Evolutionary conservation across 2,797 vertebrate species (phyloP).

Genomic region (Nannoperca obscura): DNA sequence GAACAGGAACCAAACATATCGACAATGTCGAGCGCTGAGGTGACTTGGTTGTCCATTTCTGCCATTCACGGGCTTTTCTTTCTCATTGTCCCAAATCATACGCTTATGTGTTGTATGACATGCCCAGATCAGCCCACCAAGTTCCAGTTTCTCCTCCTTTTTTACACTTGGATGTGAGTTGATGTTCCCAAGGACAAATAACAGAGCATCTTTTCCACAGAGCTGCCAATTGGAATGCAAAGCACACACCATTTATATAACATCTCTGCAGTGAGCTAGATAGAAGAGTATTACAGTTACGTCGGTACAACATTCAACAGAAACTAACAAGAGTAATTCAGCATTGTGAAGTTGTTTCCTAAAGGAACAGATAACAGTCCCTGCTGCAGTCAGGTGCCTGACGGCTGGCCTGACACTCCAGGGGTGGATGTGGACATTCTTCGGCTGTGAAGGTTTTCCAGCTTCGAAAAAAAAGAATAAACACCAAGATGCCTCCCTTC

Average conservation of each 20-base stretch:
- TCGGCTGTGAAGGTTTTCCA: slow-evolving; percentile 74
- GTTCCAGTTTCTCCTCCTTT: slow-evolving; percentile 32
- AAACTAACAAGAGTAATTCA: slow-evolving; percentile 71
- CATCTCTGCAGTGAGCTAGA: slow-evolving; percentile 76
- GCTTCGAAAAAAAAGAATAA: slow-evolving; percentile 46
- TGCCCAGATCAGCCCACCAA: slow-evolving; percentile 23
- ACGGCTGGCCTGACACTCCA: slow-evolving; percentile 20
- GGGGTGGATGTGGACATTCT: slow-evolving; percentile 75
- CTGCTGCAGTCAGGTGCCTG: slow-evolving; percentile 37
- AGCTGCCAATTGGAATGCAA: slow-evolving; percentile 77
- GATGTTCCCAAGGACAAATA: slow-evolving; percentile 60
- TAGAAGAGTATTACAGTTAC: slow-evolving; percentile 75
- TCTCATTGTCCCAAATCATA: slow-evolving; percentile 18
- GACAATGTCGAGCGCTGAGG: slow-evolving; percentile 37
- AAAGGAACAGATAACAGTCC: slow-evolving; percentile 56
- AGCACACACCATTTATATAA: slow-evolving; percentile 74
- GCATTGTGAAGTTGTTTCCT: slow-evolving; percentile 63
- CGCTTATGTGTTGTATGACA: neutral
- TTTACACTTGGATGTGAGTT: slow-evolving; percentile 37
- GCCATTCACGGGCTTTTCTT: neutral
- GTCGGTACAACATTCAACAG: slow-evolving; percentile 77
- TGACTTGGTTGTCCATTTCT: slow-evolving; percentile 44
- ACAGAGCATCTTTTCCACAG: slow-evolving; percentile 62
- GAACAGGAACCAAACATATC: slow-evolving; percentile 38
- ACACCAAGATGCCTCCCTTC: slow-evolving; percentile 46